Evolutionary conservation across 2,888 invertebrate species (phyloP).

Genomic region (Pheosia gnoma): DNA sequence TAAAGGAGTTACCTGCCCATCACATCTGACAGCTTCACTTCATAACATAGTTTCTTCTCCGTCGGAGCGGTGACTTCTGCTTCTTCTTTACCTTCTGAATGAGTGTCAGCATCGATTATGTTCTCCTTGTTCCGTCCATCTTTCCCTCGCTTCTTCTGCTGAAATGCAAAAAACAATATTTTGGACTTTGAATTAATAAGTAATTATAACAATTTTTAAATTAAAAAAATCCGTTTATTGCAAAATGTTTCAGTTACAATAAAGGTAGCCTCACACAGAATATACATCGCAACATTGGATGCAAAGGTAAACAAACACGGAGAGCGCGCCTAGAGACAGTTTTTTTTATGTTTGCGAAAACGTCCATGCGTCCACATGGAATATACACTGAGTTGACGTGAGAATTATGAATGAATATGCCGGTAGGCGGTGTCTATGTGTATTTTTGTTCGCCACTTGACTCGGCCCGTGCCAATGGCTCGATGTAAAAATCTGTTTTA

Average conservation of each 20-base stretch:
- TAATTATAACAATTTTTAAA: background rate
- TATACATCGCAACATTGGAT: constrained; percentile 63
- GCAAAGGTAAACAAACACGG: constrained; percentile 32
- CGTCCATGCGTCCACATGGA: constrained; percentile 48
- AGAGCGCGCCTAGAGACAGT: constrained; percentile 36
- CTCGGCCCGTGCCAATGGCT: constrained; percentile 66
- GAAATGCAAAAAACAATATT: constrained; percentile 19
- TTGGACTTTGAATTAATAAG: background rate
- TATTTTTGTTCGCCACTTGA: constrained; percentile 79
- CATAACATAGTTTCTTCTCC: constrained; percentile 84
- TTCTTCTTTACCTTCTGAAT: constrained; percentile 40
- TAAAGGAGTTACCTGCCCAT: constrained; percentile 81
- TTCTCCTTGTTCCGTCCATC: constrained; percentile 72
- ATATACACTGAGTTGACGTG: constrained; percentile 60
- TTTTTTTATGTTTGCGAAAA: constrained; percentile 56
- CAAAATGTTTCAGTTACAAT: background rate
- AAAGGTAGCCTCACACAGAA: constrained; percentile 57
- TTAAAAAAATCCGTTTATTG: constrained; percentile 6
- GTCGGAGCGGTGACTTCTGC: constrained; percentile 64
- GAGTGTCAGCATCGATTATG: constrained; percentile 52
- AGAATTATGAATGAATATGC: constrained; percentile 68
- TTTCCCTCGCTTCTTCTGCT: constrained; percentile 74
- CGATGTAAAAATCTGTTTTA: constrained; percentile 73
- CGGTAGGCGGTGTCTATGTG: constrained; percentile 71
- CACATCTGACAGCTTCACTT: constrained; percentile 83